Percentiles rank a stretch among this genome's conserved stretches.
Conservation (phyloP, 2,888 invertebrate species). For the Melinaea menophilus region DNA sequence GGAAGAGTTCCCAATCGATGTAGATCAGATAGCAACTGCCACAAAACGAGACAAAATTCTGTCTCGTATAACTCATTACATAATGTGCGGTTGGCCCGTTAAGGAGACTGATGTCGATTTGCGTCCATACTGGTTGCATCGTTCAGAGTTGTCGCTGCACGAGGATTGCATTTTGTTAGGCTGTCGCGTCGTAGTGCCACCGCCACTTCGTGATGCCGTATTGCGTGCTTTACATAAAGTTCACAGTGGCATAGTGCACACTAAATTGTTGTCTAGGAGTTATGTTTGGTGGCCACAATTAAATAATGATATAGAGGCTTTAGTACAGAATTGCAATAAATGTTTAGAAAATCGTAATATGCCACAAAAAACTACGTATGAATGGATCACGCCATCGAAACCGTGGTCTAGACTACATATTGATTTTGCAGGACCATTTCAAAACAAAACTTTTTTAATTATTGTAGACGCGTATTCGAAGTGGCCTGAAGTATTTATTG, state of each 20-base stretch:
- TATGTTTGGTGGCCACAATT: constrained; percentile 34
- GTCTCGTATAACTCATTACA: constrained; percentile 12
- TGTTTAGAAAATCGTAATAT: constrained; percentile 21
- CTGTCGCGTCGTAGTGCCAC: constrained; percentile 17
- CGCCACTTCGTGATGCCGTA: constrained; percentile 9
- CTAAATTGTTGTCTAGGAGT: constrained; percentile 31
- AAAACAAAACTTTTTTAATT: constrained; percentile 27
- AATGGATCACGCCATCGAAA: constrained; percentile 23
- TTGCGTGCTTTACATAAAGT: constrained; percentile 22
- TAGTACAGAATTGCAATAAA: constrained; percentile 2
- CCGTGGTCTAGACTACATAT: constrained; percentile 30
- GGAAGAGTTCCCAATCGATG: neutral
- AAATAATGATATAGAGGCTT: constrained; percentile 22
- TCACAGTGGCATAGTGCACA: constrained; percentile 32
- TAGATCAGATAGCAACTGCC: constrained; percentile 13
- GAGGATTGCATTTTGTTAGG: constrained; percentile 21
- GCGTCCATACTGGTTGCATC: constrained; percentile 19
- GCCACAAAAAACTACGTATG: constrained; percentile 18
- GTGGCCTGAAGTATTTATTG: constrained; percentile 27
- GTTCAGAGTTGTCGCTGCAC: constrained; percentile 18
- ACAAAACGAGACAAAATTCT: constrained; percentile 20
- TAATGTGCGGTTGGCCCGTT: neutral
- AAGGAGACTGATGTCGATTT: neutral
- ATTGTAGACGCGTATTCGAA: constrained; percentile 25
- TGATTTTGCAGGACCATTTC: constrained; percentile 30